Conservation (phyloP, 2,797 vertebrate species). For the Tapera naevia region DNA sequence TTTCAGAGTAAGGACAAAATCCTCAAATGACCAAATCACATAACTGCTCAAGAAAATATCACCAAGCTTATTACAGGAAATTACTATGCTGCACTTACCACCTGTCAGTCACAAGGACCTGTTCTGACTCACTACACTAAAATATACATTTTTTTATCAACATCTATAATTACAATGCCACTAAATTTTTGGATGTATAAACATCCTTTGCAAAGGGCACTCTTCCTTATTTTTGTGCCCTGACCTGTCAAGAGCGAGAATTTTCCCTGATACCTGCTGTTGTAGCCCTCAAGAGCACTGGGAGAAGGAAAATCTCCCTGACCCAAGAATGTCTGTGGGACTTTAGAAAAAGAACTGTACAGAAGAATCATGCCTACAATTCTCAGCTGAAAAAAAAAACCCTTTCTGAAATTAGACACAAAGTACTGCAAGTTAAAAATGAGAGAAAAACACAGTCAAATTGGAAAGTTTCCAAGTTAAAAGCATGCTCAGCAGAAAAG, state of each 20-base stretch:
- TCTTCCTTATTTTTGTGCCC: neutral
- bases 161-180: neutral
- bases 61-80: neutral
- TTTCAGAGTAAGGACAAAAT: neutral
- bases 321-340: no score
- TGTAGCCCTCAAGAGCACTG: neutral
- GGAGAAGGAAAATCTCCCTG: neutral
- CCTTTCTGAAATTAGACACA: neutral
- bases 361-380: neutral
- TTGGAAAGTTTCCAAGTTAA: neutral
- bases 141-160: neutral
- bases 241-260: neutral
- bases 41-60: neutral
- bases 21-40: neutral
- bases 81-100: neutral
- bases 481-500: neutral
- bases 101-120: neutral
- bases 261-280: neutral
- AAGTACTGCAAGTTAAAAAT: neutral
- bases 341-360: neutral
- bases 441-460: neutral
- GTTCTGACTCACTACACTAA: neutral
- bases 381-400: neutral
- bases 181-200: neutral
- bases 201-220: no score